Base-by-base conservation (phyloP, 2,888 invertebrate species). In the Blera fallax region DNA sequence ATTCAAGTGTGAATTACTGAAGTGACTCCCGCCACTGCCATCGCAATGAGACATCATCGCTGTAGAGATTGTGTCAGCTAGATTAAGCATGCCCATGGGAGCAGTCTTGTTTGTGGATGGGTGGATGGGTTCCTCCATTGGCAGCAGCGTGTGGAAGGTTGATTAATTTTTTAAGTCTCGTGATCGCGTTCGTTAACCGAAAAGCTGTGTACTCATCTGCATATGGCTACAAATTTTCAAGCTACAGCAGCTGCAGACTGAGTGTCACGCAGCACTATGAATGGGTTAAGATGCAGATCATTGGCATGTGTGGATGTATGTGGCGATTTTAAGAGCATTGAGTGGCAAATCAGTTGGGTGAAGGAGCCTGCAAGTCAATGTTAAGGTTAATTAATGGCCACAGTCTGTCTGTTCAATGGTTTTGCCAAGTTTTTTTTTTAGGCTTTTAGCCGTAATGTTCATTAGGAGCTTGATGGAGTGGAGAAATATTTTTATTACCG, bases 131-230 rank as follows among this genome's bases (percentile, higher is more conserved):
- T 16, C 37, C 43, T 52, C 37, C n/a, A 58, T 48, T 34, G 45
- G 62, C 52, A 45, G 40, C 73, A 45, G 40, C 73, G 56, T 73
- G 67, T 62, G 62, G 70, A 77, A 64, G 79, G 73, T 64, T 84
- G 84, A 80, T 84, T 84, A 80, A 74, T 80, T 80, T n/a, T 76
- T 74, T 52, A 64, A 64, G 79, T 56, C 79, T 64, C 73, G 62
- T 65, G 80, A 84, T 80, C 80, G 74, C 84, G 64, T 84, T 84
- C 84, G 84, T 84, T 84, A 84, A 80, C 84, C 74, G 84, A 79
- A 84, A 80, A 80, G 52, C 80, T 50, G 37, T 84, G 80, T 84
- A 84, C 79, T 84, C 79, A 84, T 84, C 84, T 84, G 84, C 84
- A 84, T 84, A 74, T 80, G 84, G 74, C 58, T 40, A 79, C 79